Evolutionary conservation across 1,140 invertebrate genomes (phyloP), one percentile per base, ranked within the genome.

Genomic region (Atopsyche davidsoni): DNA sequence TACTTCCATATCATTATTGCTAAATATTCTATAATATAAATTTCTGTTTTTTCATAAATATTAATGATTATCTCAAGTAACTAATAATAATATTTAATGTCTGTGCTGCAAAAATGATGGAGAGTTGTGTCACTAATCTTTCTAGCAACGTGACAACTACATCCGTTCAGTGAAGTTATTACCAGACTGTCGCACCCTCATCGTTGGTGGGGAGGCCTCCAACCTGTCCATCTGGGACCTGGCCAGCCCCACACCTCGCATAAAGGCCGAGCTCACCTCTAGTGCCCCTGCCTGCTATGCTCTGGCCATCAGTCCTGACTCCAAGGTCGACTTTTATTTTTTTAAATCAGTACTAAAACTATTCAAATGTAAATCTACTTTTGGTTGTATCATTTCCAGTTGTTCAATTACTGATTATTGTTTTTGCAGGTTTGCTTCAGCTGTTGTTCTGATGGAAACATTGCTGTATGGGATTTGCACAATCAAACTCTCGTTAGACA

Each of bases 281-380:
- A 88, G 85, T 46, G 94, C 95, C 32, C 94, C 95, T 1, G 96
- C 96, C 0, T 98, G 96, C 70, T 98, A 98, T 67, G 96, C 96
- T 17, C 76, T 98, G 11, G 95, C 94, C 22, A 96, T 98, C 51
- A 93, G 89, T 60, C 92, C 92, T 0, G 95, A 98, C 69, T 92
- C 90, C 14, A 97, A 96, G 75, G 88, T 72, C 60, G 45, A 21
- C 42, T 17, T 6, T 21, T 21, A 68, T 59, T 41, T 16, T n/a
- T n/a, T n/a, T n/a, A n/a, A n/a, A n/a, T n/a, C n/a, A n/a, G n/a
- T n/a, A n/a, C n/a, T n/a, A n/a, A n/a, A n/a, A n/a, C n/a, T n/a
- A 45, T 36, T 40, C 18, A 31, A 16, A 17, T 39, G 34, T 16
- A 36, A 14, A 6, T 10, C 34, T 10, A 36, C 6, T 14, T 10